phyloP scores from a whole-genome alignment of 2,113 vertebrate species.

The Sterrhoptilus dennistouni region DNA sequence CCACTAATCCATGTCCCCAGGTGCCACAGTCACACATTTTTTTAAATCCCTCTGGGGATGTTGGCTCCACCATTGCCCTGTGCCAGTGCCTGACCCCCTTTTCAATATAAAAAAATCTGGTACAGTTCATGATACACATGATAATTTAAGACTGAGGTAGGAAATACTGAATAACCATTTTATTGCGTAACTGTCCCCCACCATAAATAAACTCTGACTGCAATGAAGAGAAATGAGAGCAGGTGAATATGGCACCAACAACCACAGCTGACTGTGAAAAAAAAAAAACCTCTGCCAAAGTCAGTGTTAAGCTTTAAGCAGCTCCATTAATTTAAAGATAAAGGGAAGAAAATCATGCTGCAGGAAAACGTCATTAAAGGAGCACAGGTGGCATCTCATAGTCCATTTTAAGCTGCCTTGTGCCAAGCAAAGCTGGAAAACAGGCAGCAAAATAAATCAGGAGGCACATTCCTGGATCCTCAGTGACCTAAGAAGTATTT shows the following conservation, averaged over 20 bases:
- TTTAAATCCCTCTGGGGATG: neutral
- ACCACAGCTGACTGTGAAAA: fast-evolving
- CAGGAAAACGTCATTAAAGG: neutral
- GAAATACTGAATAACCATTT: neutral
- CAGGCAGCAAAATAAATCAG: neutral
- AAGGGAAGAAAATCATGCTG: neutral
- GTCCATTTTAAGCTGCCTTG: neutral
- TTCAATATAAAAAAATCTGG: neutral
- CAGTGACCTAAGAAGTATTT: neutral
- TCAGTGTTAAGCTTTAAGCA: neutral
- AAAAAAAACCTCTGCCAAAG: neutral
- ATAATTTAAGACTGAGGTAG: neutral
- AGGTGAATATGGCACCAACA: neutral
- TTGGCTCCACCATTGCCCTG: neutral
- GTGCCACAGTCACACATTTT: neutral
- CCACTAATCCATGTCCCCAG: neutral
- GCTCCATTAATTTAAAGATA: neutral
- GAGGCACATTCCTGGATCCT: neutral
- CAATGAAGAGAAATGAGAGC: neutral
- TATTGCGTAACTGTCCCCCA: neutral
- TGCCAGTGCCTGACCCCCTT: neutral
- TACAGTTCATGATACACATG: neutral
- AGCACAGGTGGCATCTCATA: neutral
- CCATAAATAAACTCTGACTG: neutral
- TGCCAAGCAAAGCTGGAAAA: neutral